Evolutionary conservation across 2,888 invertebrate species (phyloP).

Genomic region (Tenthredo notha): DNA sequence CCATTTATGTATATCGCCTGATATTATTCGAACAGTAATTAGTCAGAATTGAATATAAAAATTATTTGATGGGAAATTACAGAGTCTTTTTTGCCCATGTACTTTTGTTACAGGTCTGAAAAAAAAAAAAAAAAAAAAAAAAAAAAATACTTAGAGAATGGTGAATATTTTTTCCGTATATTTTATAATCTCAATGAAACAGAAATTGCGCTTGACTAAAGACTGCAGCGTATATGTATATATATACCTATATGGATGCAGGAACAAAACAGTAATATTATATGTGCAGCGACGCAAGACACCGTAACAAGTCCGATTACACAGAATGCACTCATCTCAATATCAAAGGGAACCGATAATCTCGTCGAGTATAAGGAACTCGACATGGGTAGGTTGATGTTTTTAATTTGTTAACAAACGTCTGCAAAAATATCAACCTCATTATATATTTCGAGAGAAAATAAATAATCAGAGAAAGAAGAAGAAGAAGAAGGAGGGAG

Average conservation of each 20-base stretch:
- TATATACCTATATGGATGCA: not conserved
- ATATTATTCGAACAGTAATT: not conserved
- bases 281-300: not conserved
- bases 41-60: not conserved
- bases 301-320: constrained; percentile 33
- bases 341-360: constrained; percentile 47
- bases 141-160: no score
- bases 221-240: no score
- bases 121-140: no score
- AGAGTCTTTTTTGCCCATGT: no score
- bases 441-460: not conserved
- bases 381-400: constrained; percentile 38
- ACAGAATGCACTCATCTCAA: constrained; percentile 42
- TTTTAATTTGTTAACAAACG: constrained; percentile 47
- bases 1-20: not conserved
- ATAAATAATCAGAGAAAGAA: no score
- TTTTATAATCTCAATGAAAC: no score
- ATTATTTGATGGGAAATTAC: not conserved
- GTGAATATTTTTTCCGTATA: no score
- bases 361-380: not conserved
- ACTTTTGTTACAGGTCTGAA: no score
- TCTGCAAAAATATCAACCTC: constrained; percentile 31
- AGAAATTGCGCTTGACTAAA: not conserved
- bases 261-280: not conserved
- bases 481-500: not conserved